These are phyloP conservation scores for Griposia aprilina DNA, from an alignment of 2,888 invertebrate species.

Conservation along the genomic window DNA sequence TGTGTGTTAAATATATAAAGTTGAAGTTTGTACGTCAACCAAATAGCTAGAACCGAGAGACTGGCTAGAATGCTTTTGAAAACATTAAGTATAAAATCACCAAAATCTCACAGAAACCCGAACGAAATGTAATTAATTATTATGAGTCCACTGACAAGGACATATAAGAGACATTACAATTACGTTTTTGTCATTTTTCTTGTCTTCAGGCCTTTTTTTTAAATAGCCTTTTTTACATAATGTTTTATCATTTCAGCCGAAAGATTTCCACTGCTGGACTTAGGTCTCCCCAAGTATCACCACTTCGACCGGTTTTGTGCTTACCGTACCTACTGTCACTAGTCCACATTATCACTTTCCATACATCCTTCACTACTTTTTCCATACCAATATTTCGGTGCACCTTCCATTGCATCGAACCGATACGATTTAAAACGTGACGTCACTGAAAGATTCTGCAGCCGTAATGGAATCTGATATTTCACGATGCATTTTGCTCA, in stretches of 20 bases:
- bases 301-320: too few relatives aligned
- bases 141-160: background rate
- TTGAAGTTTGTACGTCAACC: background rate
- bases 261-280: too few relatives aligned
- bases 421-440: slow-evolving; percentile 43
- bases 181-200: background rate
- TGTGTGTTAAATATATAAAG: too few relatives aligned
- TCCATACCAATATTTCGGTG: background rate
- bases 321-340: too few relatives aligned
- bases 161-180: background rate
- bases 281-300: too few relatives aligned
- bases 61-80: background rate
- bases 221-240: background rate
- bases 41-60: background rate
- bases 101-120: background rate
- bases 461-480: slow-evolving; percentile 53
- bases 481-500: slow-evolving; percentile 52
- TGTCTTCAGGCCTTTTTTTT: background rate
- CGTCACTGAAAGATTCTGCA: slow-evolving; percentile 21
- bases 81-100: too few relatives aligned
- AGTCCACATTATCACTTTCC: background rate
- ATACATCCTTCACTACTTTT: background rate
- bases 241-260: background rate
- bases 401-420: slow-evolving; percentile 13
- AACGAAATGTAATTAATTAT: background rate